Evolutionary conservation across 2,888 invertebrate genomes (phyloP).

Genomic region (Noctua janthina): DNA sequence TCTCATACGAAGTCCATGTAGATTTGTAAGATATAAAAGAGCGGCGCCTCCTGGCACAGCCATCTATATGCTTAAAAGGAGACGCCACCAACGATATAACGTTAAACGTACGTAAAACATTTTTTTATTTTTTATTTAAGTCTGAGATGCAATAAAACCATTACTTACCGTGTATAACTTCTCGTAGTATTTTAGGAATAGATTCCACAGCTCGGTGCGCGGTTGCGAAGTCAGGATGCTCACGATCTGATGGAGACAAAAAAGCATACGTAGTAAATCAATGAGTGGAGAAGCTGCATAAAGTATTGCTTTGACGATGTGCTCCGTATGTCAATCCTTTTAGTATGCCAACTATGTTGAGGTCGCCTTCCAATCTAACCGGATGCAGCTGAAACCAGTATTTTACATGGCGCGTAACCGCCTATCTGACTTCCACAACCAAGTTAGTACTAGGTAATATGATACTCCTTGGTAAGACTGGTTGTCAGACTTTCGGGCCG

Average conservation of each 20-base stretch:
- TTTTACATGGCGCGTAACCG: too few relatives aligned
- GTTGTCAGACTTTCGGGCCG: too few relatives aligned
- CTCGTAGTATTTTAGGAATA: slow-evolving; percentile 70
- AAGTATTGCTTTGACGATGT: neutral
- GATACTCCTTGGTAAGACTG: too few relatives aligned
- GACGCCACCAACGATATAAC: too few relatives aligned
- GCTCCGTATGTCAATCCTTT: neutral
- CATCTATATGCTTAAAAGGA: too few relatives aligned
- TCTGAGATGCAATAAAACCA: neutral
- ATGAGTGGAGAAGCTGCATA: neutral
- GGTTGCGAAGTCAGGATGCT: slow-evolving; percentile 68
- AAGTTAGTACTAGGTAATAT: too few relatives aligned
- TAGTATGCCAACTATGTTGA: neutral
- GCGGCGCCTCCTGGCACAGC: too few relatives aligned
- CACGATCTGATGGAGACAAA: slow-evolving; percentile 64
- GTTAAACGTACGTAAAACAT: too few relatives aligned
- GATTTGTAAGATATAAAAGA: neutral
- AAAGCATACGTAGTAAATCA: neutral
- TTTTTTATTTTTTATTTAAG: too few relatives aligned
- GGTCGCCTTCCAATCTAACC: too few relatives aligned
- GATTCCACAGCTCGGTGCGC: slow-evolving; percentile 67
- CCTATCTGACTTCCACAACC: too few relatives aligned
- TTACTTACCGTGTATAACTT: slow-evolving; percentile 64
- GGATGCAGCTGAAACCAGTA: too few relatives aligned
- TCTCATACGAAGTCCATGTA: neutral